Evolutionary conservation across 1,140 invertebrate genomes (phyloP), one percentile per base, ranked within the genome.

Genomic region (Reticulitermes speratus): DNA sequence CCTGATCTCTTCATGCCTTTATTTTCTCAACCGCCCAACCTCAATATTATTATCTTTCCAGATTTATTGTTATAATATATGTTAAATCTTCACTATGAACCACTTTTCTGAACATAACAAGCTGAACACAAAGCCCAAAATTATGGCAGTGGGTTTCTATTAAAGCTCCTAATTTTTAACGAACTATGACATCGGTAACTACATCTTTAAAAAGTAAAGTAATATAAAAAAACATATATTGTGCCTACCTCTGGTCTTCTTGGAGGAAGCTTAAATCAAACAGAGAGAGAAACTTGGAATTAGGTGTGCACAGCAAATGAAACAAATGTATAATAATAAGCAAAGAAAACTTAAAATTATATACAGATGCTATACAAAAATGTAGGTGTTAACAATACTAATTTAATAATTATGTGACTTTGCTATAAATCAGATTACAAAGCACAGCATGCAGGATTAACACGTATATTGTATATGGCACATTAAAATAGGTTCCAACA

Each of bases 161-260:
- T 30, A 11, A 30, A 75, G 59, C 59, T 14, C n/a, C n/a, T 55
- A 19, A 30, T 25, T 75, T 75, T n/a, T 14, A 75, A 69, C 25
- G 30, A 75, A 25, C 65, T n/a, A 30, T 25, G 9, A 30, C 19
- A n/a, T 75, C 30, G 5, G 14, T 75, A 30, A 25, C 2, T 30
- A 30, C 3, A 7, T 75, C 25, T 30, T 75, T 8, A 30, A 30
- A 75, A 75, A 75, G n/a, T 30, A 75, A 11, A 75, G 8, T 30
- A 12, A 75, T 75, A 75, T 75, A 75, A 75, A 25, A 75, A 30
- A 75, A 75, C 14, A 83, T 8, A 75, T 44, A 44, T 52, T 69
- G 45, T 52, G 85, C 85, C 92, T 95, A 96, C 96, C 95, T 97
- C 96, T 89, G 96, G 96, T 93, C 95, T 96, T 92, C 96, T 94